Evolutionary conservation across 2,113 vertebrate species (phyloP).

Genomic region (Dendrocopos noguchii): DNA sequence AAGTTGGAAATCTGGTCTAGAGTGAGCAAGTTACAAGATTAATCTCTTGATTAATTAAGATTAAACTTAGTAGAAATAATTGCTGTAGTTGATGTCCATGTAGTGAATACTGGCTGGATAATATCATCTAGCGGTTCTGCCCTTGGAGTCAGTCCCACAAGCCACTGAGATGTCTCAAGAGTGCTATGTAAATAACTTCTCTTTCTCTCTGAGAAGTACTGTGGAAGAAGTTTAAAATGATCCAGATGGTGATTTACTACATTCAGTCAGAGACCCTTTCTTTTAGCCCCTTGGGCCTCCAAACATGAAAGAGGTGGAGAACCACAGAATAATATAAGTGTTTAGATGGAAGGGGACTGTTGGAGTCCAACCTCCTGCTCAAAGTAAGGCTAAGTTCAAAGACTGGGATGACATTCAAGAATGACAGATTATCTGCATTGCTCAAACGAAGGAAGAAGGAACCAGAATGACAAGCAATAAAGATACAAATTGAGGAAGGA

Average conservation of each 20-base stretch:
- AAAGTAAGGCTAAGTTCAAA: not conserved
- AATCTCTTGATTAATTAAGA: not conserved
- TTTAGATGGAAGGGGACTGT: not conserved
- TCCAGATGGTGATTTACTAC: not conserved
- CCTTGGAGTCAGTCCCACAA: not conserved
- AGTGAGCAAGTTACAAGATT: not conserved
- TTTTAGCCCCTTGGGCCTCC: not conserved
- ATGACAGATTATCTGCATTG: not conserved
- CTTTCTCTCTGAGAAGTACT: not conserved
- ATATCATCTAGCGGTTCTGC: not conserved
- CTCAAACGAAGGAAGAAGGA: not conserved
- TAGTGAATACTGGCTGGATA: not conserved
- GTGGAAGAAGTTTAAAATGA: not conserved
- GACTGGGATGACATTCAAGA: not conserved
- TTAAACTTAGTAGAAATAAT: not conserved
- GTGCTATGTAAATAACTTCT: not conserved
- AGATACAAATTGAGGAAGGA: not conserved
- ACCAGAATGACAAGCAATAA: not conserved
- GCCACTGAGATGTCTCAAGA: not conserved
- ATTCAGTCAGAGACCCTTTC: not conserved
- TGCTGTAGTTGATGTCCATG: not conserved
- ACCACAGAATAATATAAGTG: not conserved
- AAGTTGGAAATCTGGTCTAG: not conserved
- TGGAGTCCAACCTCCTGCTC: not conserved
- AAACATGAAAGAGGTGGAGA: not conserved